Evolutionary conservation across 2,797 vertebrate genomes (phyloP).

Genomic region (Sylvilagus floridanus): DNA sequence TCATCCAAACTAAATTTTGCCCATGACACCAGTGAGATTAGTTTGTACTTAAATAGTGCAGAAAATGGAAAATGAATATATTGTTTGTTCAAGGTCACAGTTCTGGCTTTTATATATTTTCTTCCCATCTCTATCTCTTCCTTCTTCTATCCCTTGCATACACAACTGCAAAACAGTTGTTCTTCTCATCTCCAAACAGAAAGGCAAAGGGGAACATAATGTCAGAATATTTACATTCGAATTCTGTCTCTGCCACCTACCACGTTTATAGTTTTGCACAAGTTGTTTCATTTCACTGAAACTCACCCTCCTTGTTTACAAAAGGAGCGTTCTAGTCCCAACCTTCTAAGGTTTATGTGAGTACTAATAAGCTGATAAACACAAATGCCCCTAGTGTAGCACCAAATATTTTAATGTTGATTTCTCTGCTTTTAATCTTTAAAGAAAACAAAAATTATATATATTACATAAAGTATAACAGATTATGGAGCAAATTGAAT

Average conservation of each 20-base stretch:
- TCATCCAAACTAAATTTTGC: conserved; percentile 79
- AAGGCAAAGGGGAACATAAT: background rate
- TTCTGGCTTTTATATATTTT: background rate
- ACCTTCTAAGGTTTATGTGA: conserved; percentile 4
- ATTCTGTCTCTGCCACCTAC: background rate
- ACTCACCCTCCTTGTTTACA: background rate
- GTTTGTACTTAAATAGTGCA: conserved; percentile 74
- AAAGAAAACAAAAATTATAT: conserved; percentile 58
- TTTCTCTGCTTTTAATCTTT: conserved; percentile 47
- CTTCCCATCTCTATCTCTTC: background rate
- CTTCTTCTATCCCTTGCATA: background rate
- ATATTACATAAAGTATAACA: background rate
- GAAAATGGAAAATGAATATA: conserved; percentile 79
- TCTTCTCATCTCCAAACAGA: background rate
- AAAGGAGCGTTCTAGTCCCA: background rate
- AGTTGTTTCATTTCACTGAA: conserved; percentile 31
- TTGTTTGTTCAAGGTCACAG: conserved; percentile 73
- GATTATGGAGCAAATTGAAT: conserved; percentile 54
- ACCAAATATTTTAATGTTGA: conserved; percentile 15
- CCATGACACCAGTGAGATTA: conserved; percentile 72
- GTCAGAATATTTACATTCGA: background rate
- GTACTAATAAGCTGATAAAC: conserved; percentile 6
- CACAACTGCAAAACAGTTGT: no score
- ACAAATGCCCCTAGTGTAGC: background rate
- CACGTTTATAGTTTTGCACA: background rate